phyloP scores from a whole-genome alignment of 2,113 vertebrate genomes.

The Hymenochirus boettgeri region DNA sequence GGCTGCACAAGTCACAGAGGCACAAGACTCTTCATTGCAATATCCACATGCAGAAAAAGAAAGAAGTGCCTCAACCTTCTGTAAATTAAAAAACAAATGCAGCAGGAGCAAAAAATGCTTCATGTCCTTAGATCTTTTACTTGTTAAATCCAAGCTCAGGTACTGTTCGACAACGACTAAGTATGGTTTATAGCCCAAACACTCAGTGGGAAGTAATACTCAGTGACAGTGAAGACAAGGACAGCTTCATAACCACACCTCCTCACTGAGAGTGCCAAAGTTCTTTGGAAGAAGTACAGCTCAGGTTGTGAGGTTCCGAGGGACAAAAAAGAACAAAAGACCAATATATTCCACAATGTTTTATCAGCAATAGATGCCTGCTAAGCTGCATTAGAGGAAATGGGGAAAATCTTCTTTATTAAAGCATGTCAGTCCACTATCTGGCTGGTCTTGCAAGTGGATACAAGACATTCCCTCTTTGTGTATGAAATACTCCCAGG shows the following conservation, averaged over 20 bases:
- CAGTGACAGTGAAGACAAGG: slow-evolving; percentile 26
- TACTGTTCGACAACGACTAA: neutral
- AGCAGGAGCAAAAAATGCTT: slow-evolving; percentile 5
- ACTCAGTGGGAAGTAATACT: slow-evolving; percentile 20
- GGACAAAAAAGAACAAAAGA: neutral
- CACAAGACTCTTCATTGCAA: slow-evolving; percentile 49
- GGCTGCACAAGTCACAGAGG: slow-evolving; percentile 43
- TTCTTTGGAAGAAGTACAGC: slow-evolving; percentile 16
- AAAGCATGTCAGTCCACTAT: neutral
- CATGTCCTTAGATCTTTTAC: slow-evolving; percentile 10
- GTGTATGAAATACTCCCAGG: slow-evolving; percentile 23
- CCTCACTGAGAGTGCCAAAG: slow-evolving; percentile 25
- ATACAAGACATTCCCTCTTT: slow-evolving; percentile 19
- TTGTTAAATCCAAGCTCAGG: slow-evolving; percentile 8
- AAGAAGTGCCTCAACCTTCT: neutral
- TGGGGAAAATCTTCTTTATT: neutral
- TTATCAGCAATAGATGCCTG: neutral
- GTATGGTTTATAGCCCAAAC: slow-evolving; percentile 15
- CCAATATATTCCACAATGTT: neutral
- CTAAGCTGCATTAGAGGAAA: neutral
- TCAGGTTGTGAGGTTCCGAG: neutral
- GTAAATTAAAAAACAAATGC: neutral
- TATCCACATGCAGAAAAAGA: slow-evolving; percentile 42
- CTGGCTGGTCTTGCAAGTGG: slow-evolving; percentile 4
- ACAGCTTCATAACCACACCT: slow-evolving; percentile 28